phyloP scores from a whole-genome alignment of 2,888 invertebrate species.

The Dilophus febrilis region DNA sequence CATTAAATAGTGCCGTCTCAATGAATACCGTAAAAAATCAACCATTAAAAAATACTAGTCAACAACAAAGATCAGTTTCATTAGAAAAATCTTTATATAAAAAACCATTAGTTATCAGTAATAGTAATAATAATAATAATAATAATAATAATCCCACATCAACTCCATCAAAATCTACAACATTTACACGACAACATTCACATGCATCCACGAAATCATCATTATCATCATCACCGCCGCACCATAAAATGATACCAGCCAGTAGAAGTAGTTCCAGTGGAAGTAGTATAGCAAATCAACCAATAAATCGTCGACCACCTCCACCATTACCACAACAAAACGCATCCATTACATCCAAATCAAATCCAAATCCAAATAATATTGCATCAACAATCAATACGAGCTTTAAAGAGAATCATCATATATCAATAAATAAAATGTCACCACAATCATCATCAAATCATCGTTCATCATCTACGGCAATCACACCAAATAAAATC shows the following conservation, averaged over 20 bases:
- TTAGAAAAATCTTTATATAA: conserved; percentile 26
- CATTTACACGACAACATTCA: conserved; percentile 10
- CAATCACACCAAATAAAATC: conserved; percentile 1
- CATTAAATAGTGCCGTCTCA: conserved; percentile 63
- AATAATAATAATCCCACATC: conserved; percentile 15
- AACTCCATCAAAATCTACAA: conserved; percentile 7
- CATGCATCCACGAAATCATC: conserved; percentile 8
- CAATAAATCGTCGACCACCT: conserved; percentile 17
- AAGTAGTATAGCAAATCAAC: conserved; percentile 39
- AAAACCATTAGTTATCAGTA: conserved; percentile 36
- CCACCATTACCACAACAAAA: conserved; percentile 6
- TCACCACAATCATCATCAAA: too few species aligned
- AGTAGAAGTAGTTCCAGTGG: conserved; percentile 42
- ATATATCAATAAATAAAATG: too few species aligned
- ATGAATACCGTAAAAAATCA: conserved; percentile 60
- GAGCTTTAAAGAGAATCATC: conserved; percentile 33
- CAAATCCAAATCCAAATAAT: conserved; percentile 10
- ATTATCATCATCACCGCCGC: too few species aligned
- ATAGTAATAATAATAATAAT: conserved; percentile 28
- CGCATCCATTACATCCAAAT: conserved; percentile 15
- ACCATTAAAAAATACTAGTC: conserved; percentile 25
- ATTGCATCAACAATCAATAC: conserved; percentile 19
- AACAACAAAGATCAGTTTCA: conserved; percentile 25
- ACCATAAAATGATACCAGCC: conserved; percentile 32
- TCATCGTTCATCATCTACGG: conserved; percentile 5